phyloP scores from a whole-genome alignment of 2,113 vertebrate genomes.

The Ptilonorhynchus violaceus region DNA sequence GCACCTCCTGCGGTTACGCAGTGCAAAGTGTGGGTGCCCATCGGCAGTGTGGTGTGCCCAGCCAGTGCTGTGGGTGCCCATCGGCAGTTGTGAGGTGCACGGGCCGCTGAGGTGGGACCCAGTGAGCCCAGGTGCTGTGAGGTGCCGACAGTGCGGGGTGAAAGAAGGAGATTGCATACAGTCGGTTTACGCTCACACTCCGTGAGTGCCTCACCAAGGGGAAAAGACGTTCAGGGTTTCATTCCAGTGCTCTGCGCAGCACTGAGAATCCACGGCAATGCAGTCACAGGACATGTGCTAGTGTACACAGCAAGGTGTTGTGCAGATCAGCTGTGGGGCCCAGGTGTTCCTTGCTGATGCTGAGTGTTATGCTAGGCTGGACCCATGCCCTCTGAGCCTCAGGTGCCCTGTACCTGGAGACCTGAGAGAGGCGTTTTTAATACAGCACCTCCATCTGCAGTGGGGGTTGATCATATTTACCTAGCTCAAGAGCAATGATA shows the following conservation, averaged over 20 bases:
- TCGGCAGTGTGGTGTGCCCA: neutral
- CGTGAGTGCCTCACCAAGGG: neutral
- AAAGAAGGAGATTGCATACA: rapidly evolving
- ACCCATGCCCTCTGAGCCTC: neutral
- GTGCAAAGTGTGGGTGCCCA: neutral
- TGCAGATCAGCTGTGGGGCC: neutral
- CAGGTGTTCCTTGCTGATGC: neutral
- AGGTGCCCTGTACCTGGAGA: neutral
- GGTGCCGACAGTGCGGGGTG: neutral
- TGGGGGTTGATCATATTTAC: neutral
- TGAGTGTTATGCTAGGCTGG: neutral
- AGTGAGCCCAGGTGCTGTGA: neutral
- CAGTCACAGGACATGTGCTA: rapidly evolving
- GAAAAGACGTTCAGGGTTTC: neutral
- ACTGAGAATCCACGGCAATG: rapidly evolving
- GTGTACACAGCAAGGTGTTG: neutral
- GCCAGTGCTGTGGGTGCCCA: neutral
- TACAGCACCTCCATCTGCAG: neutral
- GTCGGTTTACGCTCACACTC: rapidly evolving
- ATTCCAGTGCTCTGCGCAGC: neutral
- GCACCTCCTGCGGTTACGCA: neutral
- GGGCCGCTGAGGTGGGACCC: neutral
- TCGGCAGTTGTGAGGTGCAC: neutral
- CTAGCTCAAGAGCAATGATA: neutral
- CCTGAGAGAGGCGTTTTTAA: neutral